These are phyloP conservation scores for Dromococcyx pavoninus DNA, from an alignment of 2,797 vertebrate species.

Conservation along the genomic window DNA sequence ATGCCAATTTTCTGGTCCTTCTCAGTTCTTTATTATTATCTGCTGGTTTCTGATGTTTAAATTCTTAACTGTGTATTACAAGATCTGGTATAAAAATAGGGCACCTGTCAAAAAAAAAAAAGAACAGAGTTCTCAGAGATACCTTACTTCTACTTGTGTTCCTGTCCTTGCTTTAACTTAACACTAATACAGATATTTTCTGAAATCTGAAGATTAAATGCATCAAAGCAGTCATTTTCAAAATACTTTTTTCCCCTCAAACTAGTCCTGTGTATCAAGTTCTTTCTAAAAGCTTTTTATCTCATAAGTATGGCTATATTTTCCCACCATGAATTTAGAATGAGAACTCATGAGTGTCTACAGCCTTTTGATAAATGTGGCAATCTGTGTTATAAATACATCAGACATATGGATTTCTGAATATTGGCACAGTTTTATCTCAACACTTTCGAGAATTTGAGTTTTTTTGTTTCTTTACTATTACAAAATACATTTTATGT, in stretches of 20 bases:
- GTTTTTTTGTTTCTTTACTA: background rate
- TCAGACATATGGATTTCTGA: background rate
- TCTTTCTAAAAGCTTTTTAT: background rate
- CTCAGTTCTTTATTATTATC: background rate
- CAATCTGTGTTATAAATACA: background rate
- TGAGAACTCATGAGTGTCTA: background rate
- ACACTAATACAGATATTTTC: background rate
- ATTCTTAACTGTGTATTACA: background rate
- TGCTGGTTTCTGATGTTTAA: background rate
- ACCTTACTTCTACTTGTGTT: background rate
- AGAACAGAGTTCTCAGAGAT: background rate
- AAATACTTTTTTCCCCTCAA: background rate
- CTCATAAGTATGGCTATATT: background rate
- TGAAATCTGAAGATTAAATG: background rate
- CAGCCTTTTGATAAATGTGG: background rate
- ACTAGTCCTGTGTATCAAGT: background rate
- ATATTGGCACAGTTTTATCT: background rate
- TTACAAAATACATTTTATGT: background rate
- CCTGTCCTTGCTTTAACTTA: background rate
- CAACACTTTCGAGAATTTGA: background rate
- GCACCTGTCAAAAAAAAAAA: background rate
- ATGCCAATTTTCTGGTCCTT: background rate
- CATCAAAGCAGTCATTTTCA: background rate
- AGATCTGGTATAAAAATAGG: background rate
- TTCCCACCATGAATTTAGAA: background rate